Base-by-base conservation (phyloP, 2,888 invertebrate genomes). In the Cheilosia scutellata region DNA sequence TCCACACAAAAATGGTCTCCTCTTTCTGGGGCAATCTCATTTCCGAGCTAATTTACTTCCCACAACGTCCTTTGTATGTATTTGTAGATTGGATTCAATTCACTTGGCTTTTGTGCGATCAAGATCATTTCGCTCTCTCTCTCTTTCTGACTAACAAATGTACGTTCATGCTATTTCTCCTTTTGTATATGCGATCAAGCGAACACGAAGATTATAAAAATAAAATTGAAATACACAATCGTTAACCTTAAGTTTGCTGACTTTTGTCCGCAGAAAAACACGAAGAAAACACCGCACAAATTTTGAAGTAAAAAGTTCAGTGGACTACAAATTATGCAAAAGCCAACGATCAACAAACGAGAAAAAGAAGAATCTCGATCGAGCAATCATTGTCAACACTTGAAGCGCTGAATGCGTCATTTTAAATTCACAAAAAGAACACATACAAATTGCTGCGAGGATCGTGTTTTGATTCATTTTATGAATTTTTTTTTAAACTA, bases 231-330 rank as follows among this genome's bases (percentile, higher is more conserved):
- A 55, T 40, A 63, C 55, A 76, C 70, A 80, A 80, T 84, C 75
- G 71, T 80, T 84, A 84, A 84, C 75, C 80, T 84, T 66, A 75
- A 65, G 84, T 80, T 80, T 75, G 80, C 60, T 80, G 80, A 84
- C 75, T 76, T 78, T 71, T 80, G 71, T 55, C 63, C 62, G 74
- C 47, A 57, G 49, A 78, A 44, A 42, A 42, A 65, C 25, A 55
- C 11, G 42, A 31, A 11, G 29, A 27, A 55, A 42, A 29, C 3
- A 42, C 7, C 44, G 6, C n/a, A 63, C 11, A 68, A 33, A 31
- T 62, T 49, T 63, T 47, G n/a, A 31, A 62, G 49, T 11, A 29
- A 66, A 49, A 31, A 80, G 84, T 84, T 84, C 84, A 80, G 55
- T 84, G 84, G 65, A 80, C 84, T 80, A 25, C 66, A 80, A 80